Evolutionary conservation across 2,888 invertebrate species (phyloP).

Genomic region (Ophion costatus): DNA sequence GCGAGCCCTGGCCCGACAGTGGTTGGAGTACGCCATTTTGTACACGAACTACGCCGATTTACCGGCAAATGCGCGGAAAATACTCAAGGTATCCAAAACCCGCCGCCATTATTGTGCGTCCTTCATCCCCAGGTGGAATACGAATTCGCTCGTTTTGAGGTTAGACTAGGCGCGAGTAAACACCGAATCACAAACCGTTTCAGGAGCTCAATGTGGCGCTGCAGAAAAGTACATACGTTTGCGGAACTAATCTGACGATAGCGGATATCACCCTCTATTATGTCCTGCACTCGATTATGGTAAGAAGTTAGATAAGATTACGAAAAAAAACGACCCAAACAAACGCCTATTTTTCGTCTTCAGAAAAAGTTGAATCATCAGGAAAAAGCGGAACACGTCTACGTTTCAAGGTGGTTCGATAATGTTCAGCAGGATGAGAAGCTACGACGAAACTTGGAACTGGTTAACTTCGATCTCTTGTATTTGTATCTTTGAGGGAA

Average conservation of each 20-base stretch:
- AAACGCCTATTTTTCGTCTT: constrained; percentile 68
- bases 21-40: constrained; percentile 88
- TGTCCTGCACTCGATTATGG: constrained; percentile 88
- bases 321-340: neutral
- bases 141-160: neutral
- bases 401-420: constrained; percentile 91
- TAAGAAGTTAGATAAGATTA: constrained; percentile 76
- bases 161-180: neutral
- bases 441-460: constrained; percentile 85
- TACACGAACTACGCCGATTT: constrained; percentile 85
- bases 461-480: constrained; percentile 83
- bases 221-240: constrained; percentile 85
- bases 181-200: constrained; percentile 68
- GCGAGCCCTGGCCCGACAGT: constrained; percentile 84
- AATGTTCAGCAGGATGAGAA: constrained; percentile 89
- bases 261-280: constrained; percentile 90
- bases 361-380: constrained; percentile 87
- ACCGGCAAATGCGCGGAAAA: constrained; percentile 83
- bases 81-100: constrained; percentile 84
- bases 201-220: constrained; percentile 86
- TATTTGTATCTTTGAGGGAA: constrained; percentile 76
- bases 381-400: constrained; percentile 88
- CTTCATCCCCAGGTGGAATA: neutral
- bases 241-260: constrained; percentile 86
- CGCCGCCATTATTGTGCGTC: constrained; percentile 1